Evolutionary conservation across 35 echinoderm and acorn worm genomes (phyloP).

Genomic region (Ophiothrix spiculata): DNA sequence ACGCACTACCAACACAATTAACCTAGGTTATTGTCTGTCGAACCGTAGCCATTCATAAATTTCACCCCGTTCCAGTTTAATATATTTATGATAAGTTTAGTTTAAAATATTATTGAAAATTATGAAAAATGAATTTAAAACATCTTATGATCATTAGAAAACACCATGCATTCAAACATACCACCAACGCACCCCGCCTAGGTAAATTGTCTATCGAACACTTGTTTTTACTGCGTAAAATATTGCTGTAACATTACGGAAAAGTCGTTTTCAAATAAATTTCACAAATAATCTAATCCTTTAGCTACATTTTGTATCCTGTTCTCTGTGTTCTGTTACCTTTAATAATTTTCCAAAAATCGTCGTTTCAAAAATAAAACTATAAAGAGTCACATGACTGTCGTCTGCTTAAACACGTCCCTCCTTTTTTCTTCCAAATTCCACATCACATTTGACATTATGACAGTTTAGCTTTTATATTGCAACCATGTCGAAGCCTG

Average conservation of each 20-base stretch:
- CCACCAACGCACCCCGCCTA: too few species aligned
- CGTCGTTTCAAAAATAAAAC: not conserved
- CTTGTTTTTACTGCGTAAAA: too few species aligned
- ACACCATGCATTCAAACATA: too few species aligned
- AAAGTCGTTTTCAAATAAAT: not conserved
- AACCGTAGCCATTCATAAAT: too few species aligned
- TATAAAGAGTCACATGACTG: slow-evolving; percentile 3
- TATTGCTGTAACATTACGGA: not conserved
- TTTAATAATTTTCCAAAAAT: not conserved
- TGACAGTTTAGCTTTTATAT: slow-evolving; percentile 49
- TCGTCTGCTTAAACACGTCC: not conserved
- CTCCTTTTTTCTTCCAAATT: not conserved
- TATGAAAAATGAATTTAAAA: too few species aligned
- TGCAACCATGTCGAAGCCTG: slow-evolving; percentile 4
- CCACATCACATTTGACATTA: slow-evolving; percentile 14
- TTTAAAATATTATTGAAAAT: too few species aligned
- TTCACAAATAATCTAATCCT: not conserved
- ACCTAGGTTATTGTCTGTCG: too few species aligned
- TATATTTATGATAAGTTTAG: too few species aligned
- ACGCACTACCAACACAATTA: too few species aligned
- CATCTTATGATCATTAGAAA: too few species aligned
- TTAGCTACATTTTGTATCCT: not conserved
- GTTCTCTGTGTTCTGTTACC: not conserved
- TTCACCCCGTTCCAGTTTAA: too few species aligned
- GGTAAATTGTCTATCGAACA: too few species aligned